Conservation (phyloP, 2,113 vertebrate species). For the Lasiurus cinereus region DNA sequence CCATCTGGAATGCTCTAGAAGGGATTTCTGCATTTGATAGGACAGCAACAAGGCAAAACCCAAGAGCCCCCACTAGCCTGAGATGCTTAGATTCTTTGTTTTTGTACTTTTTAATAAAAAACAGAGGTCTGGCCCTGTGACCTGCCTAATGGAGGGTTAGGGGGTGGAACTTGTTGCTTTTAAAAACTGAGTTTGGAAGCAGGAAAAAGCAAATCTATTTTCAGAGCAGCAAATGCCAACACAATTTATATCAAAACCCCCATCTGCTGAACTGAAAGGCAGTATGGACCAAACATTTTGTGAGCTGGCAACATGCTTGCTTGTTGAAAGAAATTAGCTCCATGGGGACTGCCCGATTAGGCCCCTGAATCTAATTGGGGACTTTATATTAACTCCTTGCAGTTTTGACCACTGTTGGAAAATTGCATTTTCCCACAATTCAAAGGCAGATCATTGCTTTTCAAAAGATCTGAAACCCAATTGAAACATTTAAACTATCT, state of each 20-base stretch:
- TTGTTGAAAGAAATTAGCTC: conserved; percentile 54
- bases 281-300: conserved; percentile 20
- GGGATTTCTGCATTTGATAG: not conserved
- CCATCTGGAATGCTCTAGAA: not conserved
- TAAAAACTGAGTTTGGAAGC: conserved; percentile 70
- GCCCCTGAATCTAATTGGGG: conserved; percentile 35
- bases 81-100: not conserved
- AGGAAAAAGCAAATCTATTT: conserved; percentile 79
- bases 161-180: conserved; percentile 65
- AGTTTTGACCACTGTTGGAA: not conserved
- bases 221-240: conserved; percentile 78
- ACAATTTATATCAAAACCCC: conserved; percentile 77
- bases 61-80: not conserved
- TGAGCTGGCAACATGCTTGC: conserved; percentile 9
- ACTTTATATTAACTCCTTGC: conserved; percentile 24
- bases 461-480: not conserved
- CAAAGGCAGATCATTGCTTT: conserved; percentile 31
- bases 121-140: conserved; percentile 9
- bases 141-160: conserved; percentile 47
- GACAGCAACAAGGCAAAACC: not conserved
- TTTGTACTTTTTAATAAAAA: not conserved
- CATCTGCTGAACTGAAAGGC: conserved; percentile 77
- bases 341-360: not conserved
- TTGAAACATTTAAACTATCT: not conserved
- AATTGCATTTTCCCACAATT: not conserved